These are phyloP conservation scores for Osedax frankpressi DNA, from an alignment of 2,888 invertebrate genomes.

Conservation along the genomic window DNA sequence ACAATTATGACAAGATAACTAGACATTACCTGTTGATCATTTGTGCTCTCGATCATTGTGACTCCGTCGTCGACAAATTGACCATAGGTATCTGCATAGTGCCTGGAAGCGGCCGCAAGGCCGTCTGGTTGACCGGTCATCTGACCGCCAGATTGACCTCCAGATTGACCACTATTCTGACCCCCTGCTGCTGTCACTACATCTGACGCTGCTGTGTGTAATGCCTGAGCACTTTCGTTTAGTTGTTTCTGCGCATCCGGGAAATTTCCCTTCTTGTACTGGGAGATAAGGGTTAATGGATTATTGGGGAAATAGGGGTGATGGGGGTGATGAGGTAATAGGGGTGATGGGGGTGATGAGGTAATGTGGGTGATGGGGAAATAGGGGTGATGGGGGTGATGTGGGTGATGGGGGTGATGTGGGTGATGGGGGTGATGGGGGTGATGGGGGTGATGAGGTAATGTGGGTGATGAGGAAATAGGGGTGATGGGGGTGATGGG, in stretches of 20 bases:
- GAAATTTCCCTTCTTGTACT: slow-evolving; percentile 24
- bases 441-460: no score
- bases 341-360: no score
- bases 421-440: no score
- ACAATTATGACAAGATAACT: not conserved
- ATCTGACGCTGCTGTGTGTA: slow-evolving; percentile 70
- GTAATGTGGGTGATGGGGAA: no score
- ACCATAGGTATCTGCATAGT: slow-evolving; percentile 62
- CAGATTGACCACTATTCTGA: slow-evolving; percentile 49
- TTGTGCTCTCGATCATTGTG: slow-evolving; percentile 34
- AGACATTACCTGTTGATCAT: slow-evolving; percentile 52
- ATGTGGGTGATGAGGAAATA: no score
- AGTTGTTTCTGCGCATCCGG: slow-evolving; percentile 69
- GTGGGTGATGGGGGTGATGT: no score
- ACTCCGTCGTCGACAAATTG: slow-evolving; percentile 56
- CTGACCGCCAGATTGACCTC: slow-evolving; percentile 28
- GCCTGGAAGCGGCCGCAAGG: slow-evolving; percentile 62
- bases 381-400: no score
- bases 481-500: no score
- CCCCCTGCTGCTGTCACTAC: slow-evolving; percentile 54
- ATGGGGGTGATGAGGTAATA: no score
- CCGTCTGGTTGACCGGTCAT: slow-evolving; percentile 50
- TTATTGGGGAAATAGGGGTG: no score
- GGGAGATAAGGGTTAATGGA: no score
- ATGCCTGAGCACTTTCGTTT: slow-evolving; percentile 66